Percentiles rank a stretch among this genome's conserved stretches.
phyloP scores from a whole-genome alignment of 2,113 vertebrate species.

The Pachyramphus minor region DNA sequence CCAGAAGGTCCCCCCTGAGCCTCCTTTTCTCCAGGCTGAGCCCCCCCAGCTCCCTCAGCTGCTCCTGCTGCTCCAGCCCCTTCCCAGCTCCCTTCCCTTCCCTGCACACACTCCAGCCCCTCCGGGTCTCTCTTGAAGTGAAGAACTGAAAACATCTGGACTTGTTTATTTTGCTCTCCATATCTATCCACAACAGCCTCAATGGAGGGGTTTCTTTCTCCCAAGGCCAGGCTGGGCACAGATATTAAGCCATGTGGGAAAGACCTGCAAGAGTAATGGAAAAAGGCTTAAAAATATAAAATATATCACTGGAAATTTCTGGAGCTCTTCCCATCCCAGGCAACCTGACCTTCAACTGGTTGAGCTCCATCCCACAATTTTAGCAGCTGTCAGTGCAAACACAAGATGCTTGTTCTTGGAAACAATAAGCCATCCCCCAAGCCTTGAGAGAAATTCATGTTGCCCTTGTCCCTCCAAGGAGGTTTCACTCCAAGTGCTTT shows the following conservation, averaged over 20 bases:
- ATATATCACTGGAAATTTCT: not conserved
- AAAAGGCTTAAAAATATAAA: not conserved
- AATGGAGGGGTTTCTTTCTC: not conserved
- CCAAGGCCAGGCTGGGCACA: not conserved
- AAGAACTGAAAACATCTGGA: not conserved
- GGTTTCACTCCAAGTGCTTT: not conserved
- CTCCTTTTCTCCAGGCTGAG: not conserved
- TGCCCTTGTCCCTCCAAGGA: not conserved
- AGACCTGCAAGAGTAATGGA: not conserved
- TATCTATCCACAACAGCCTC: not conserved
- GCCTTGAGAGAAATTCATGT: not conserved
- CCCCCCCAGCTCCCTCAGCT: not conserved
- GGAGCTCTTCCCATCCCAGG: not conserved
- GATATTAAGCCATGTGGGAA: not conserved
- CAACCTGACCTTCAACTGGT: not conserved
- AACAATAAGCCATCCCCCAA: not conserved
- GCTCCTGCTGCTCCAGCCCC: not conserved
- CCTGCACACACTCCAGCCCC: fast-evolving
- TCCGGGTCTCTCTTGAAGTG: fast-evolving
- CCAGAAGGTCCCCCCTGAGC: fast-evolving
- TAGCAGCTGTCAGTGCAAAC: not conserved
- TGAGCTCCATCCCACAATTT: not conserved
- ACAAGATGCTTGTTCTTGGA: not conserved
- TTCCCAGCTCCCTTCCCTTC: fast-evolving
- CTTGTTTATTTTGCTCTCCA: not conserved